Conservation (phyloP, 2,888 invertebrate species). For the Empis livida region DNA sequence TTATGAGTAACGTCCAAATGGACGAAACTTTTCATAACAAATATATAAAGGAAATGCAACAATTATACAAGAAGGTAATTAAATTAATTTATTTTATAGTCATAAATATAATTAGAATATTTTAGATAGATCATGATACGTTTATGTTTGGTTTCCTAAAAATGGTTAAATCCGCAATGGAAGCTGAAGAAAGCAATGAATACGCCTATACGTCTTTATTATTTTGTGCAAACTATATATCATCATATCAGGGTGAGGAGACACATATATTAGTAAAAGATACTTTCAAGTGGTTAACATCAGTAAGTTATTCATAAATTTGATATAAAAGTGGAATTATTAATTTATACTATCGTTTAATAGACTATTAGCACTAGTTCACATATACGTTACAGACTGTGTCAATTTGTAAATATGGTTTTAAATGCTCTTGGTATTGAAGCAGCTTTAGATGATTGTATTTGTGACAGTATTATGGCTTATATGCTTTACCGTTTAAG, state of each 20-base stretch:
- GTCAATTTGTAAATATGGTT: constrained; percentile 64
- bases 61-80: constrained; percentile 48
- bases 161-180: constrained; percentile 49
- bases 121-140: constrained; percentile 40
- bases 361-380: constrained; percentile 39
- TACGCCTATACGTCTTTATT: constrained; percentile 53
- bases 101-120: constrained; percentile 12
- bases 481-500: constrained; percentile 54
- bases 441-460: constrained; percentile 60
- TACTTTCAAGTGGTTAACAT: constrained; percentile 26
- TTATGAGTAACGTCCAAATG: constrained; percentile 50
- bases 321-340: not conserved
- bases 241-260: constrained; percentile 42
- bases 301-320: constrained; percentile 15
- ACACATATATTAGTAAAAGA: constrained; percentile 26
- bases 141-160: constrained; percentile 53
- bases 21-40: constrained; percentile 52
- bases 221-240: constrained; percentile 59
- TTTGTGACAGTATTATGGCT: constrained; percentile 57
- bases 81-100: not conserved
- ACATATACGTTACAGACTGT: constrained; percentile 56
- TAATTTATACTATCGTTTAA: constrained; percentile 1
- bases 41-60: constrained; percentile 47
- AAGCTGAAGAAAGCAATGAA: constrained; percentile 52
- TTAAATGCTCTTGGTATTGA: constrained; percentile 60